Evolutionary conservation across 2,888 invertebrate species (phyloP), one percentile per base, ranked within the genome.

Genomic region (Carabus problematicus): DNA sequence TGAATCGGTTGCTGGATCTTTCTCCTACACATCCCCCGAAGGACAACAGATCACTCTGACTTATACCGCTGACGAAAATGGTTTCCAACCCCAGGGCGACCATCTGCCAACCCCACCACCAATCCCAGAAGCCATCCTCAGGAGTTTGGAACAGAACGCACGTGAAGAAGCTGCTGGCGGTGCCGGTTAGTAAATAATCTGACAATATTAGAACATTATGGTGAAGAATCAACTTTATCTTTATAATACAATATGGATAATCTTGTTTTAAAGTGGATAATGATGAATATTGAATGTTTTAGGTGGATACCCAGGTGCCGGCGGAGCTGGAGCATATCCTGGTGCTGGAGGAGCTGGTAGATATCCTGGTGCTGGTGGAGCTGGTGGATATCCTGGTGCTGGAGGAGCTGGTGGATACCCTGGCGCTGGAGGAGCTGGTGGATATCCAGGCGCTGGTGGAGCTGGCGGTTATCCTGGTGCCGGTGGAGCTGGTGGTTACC

Each of bases 11-110:
- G 83, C 84, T 77, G 89, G 90, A 14, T 86, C 86, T 1, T 88
- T 83, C 75, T 86, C 88, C 0, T 89, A 89, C 77, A 87, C 88
- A 0, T 86, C 87, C 39, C 89, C 89, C 0, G 89, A 89, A 75
- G 89, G 89, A 2, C 84, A 86, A 72, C 80, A 85, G 14, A 86
- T 88, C 71, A 85, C 84, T 64, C 79, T 89, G 12, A 84, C 85
- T n/a, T 89, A 89, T 75, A 84, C 85, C 0, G 89, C 88, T 49
- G 89, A 89, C 76, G 89, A 89, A 76, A 88, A 87, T 71, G 89
- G 89, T 62, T 89, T 89, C 79, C 86, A 85, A 70, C 86, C 89
- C 1, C 82, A 84, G 71, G 85, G 83, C 47, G 83, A 82, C 18
- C 85, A 88, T 73, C 77, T 89, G 56, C 89, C 89, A 12, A 88